These are phyloP conservation scores for Campopleginae sp. DNA, from an alignment of 2,888 invertebrate genomes.

Conservation along the genomic window DNA sequence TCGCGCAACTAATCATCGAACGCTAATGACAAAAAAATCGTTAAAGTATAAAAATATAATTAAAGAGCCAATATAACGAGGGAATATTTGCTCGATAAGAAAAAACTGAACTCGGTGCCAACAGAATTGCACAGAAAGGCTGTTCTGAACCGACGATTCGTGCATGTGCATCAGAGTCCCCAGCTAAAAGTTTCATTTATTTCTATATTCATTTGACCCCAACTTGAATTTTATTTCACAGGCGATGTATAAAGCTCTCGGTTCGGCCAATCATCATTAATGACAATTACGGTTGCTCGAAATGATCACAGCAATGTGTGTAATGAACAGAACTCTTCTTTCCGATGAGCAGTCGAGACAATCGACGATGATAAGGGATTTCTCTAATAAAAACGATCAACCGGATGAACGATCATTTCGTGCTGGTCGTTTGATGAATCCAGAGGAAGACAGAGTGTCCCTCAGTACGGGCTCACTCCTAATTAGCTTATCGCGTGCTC, in stretches of 20 bases:
- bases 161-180: too few relatives aligned
- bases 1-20: too few relatives aligned
- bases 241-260: background rate
- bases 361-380: constrained; percentile 28
- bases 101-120: too few relatives aligned
- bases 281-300: background rate
- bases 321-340: constrained; percentile 27
- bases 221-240: too few relatives aligned
- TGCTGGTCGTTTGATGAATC: constrained; percentile 19
- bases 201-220: too few relatives aligned
- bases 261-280: background rate
- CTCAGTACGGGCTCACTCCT: constrained; percentile 46
- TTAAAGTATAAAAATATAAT: too few relatives aligned
- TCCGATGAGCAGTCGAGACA: constrained; percentile 32
- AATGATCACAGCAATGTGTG: constrained; percentile 18
- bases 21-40: too few relatives aligned
- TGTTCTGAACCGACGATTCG: too few relatives aligned
- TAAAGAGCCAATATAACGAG: too few relatives aligned
- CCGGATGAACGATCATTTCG: background rate
- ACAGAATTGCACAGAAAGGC: too few relatives aligned
- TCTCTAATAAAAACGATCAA: constrained; percentile 31
- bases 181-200: too few relatives aligned
- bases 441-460: constrained; percentile 8
- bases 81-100: too few relatives aligned
- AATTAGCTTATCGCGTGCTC: constrained; percentile 62